Percentiles rank a stretch among this genome's conserved stretches.
phyloP scores from a whole-genome alignment of 2,797 vertebrate species.

The Chaetodon trifasciatus region DNA sequence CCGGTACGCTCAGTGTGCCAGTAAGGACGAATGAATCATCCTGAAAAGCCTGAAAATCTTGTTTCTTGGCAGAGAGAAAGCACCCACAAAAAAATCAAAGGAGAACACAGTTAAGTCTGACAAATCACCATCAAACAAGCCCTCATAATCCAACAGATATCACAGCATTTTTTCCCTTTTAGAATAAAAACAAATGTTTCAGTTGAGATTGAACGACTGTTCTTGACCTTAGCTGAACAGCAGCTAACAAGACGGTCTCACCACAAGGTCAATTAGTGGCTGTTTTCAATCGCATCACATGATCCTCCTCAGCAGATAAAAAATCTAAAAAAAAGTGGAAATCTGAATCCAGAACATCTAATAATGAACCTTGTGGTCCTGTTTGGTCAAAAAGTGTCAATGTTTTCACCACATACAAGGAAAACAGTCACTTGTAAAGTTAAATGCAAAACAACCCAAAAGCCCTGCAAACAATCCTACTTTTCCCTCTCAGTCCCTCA shows the following conservation, averaged over 20 bases:
- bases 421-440: background rate
- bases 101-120: slow-evolving; percentile 12
- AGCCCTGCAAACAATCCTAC: background rate
- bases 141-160: slow-evolving; percentile 4
- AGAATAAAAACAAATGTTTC: background rate
- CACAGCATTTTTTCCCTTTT: background rate
- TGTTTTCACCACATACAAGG: background rate
- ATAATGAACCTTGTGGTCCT: background rate
- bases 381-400: background rate
- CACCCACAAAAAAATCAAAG: slow-evolving; percentile 12
- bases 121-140: slow-evolving; percentile 19
- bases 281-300: background rate
- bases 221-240: background rate
- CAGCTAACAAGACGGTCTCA: background rate
- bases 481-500: background rate
- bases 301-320: background rate
- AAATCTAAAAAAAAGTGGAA: background rate
- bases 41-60: slow-evolving; percentile 42
- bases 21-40: slow-evolving; percentile 36
- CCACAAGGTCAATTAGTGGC: background rate
- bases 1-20: slow-evolving; percentile 4
- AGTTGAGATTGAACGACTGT: background rate
- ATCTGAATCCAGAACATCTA: background rate
- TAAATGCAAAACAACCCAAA: background rate
- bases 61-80: slow-evolving; percentile 31